phyloP scores from a whole-genome alignment of 2,797 vertebrate genomes.

The Bufotes viridis region DNA sequence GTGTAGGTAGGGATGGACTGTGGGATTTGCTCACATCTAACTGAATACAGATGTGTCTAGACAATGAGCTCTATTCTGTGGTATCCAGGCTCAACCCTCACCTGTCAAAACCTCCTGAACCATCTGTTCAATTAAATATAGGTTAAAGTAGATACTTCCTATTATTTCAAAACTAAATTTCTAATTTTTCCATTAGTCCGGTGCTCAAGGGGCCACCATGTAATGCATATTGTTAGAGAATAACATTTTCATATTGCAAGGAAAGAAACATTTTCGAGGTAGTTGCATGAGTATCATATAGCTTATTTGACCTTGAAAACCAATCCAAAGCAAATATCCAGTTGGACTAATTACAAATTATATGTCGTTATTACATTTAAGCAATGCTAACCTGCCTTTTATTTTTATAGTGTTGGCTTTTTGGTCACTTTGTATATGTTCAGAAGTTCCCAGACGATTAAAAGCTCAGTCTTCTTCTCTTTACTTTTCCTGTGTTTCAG shows the following conservation, averaged over 20 bases:
- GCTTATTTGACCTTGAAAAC: too few relatives aligned
- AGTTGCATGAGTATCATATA: too few relatives aligned
- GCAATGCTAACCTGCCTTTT: too few relatives aligned
- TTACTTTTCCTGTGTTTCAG: too few relatives aligned
- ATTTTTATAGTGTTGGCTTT: too few relatives aligned
- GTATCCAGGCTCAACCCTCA: not conserved
- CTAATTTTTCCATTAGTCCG: not conserved
- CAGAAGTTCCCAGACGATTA: too few relatives aligned
- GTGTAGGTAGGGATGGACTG: conserved; percentile 4
- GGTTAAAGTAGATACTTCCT: not conserved
- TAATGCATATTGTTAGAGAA: not conserved
- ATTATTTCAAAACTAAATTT: not conserved
- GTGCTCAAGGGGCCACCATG: not conserved
- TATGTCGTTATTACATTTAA: too few relatives aligned
- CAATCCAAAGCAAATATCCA: too few relatives aligned
- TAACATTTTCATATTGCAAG: not conserved
- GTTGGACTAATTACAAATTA: too few relatives aligned
- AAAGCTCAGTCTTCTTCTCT: too few relatives aligned
- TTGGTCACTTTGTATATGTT: too few relatives aligned
- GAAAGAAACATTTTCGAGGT: not conserved
- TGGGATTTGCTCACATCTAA: conserved; percentile 2
- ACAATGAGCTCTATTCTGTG: conserved; percentile 24
- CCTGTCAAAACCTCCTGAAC: not conserved
- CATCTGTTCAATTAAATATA: not conserved
- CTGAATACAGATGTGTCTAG: conserved; percentile 20